These are phyloP conservation scores for Brienomyrus longianalis DNA, from an alignment of 2,113 vertebrate species.

Conservation along the genomic window DNA sequence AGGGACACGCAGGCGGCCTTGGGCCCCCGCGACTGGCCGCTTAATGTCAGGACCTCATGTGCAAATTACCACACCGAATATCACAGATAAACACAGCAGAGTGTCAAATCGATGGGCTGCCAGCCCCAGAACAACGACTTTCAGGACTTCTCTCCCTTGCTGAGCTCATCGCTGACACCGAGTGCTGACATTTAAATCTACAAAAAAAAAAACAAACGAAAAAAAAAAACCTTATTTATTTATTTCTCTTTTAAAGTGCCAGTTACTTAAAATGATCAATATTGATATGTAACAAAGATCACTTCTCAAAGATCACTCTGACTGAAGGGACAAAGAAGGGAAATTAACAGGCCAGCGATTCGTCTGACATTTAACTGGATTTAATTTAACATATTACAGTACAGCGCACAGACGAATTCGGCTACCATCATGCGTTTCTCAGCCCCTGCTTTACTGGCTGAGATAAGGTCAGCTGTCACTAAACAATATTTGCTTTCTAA, in stretches of 20 bases:
- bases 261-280: conserved; percentile 26
- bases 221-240: background rate
- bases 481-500: conserved; percentile 62
- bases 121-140: background rate
- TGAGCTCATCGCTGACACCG: background rate
- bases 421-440: conserved; percentile 57
- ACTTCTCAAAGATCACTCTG: conserved; percentile 39
- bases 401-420: conserved; percentile 56
- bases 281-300: conserved; percentile 33
- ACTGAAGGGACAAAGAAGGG: conserved; percentile 16
- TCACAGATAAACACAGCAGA: background rate
- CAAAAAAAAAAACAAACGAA: background rate
- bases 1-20: background rate
- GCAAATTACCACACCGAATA: background rate
- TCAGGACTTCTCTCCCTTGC: background rate
- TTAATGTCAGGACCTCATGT: background rate
- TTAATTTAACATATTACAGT: conserved; percentile 56
- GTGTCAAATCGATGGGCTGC: background rate
- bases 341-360: conserved; percentile 27
- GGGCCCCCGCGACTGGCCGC: background rate
- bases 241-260: background rate
- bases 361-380: conserved; percentile 65
- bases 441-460: conserved; percentile 48
- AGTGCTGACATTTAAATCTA: background rate
- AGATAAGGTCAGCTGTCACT: conserved; percentile 73